Evolutionary conservation across 53 echinoderm and acorn worm genomes (phyloP).

Genomic region (Patiria pectinifera): DNA sequence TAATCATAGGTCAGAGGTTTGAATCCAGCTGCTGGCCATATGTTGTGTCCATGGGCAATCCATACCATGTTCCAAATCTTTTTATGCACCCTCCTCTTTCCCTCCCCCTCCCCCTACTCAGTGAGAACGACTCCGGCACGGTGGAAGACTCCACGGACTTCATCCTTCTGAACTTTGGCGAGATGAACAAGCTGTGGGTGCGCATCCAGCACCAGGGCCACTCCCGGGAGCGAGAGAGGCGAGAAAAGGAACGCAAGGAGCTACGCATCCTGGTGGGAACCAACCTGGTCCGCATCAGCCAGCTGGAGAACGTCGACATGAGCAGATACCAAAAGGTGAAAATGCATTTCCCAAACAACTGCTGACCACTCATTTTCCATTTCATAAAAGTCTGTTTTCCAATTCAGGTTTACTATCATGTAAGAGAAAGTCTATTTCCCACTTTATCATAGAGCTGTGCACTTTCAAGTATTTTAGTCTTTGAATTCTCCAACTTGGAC

Average conservation of each 20-base stretch:
- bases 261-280: slow-evolving; percentile 96
- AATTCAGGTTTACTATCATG: no score
- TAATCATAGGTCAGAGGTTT: no score
- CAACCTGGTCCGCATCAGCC: slow-evolving; percentile 95
- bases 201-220: slow-evolving; percentile 99
- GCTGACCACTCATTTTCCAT: no score
- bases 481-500: no score
- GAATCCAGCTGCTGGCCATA: no score
- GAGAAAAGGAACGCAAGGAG: slow-evolving; percentile 96
- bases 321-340: slow-evolving; percentile 90
- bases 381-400: no score
- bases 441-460: no score
- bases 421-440: no score
- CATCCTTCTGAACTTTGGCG: slow-evolving; percentile 98
- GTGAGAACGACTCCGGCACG: slow-evolving; percentile 79
- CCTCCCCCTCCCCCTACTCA: slow-evolving; percentile 9
- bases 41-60: not conserved
- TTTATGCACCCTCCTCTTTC: not conserved
- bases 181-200: slow-evolving; percentile 99
- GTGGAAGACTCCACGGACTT: slow-evolving; percentile 96
- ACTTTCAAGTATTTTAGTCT: no score
- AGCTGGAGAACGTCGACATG: slow-evolving; percentile 91
- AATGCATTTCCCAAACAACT: not conserved
- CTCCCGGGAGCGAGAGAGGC: slow-evolving; percentile 89
- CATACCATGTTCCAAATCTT: not conserved